Evolutionary conservation across 2,888 invertebrate species (phyloP).

Genomic region (Apotomis turbidana): DNA sequence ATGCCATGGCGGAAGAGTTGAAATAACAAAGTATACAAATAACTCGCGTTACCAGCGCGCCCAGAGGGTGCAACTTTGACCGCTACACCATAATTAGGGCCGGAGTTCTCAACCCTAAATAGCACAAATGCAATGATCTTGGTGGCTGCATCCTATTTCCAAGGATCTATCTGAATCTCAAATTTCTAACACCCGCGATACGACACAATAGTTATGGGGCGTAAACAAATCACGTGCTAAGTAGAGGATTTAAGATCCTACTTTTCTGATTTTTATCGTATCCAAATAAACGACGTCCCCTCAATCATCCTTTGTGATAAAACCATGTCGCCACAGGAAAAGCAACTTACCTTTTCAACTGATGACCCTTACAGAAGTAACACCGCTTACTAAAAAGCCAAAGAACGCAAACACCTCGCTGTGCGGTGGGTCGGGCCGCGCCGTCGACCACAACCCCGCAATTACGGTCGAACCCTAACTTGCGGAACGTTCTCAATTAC

Average conservation of each 20-base stretch:
- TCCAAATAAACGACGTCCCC: too few relatives aligned
- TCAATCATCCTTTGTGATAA: background rate
- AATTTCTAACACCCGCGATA: too few relatives aligned
- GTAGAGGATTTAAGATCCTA: too few relatives aligned
- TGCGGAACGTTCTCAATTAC: slow-evolving; percentile 40
- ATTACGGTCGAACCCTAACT: slow-evolving; percentile 40
- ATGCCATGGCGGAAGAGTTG: too few relatives aligned
- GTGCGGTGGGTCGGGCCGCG: slow-evolving; percentile 27
- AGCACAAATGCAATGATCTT: background rate
- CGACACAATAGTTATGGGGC: too few relatives aligned
- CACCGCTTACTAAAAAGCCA: slow-evolving; percentile 5
- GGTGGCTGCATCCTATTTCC: background rate
- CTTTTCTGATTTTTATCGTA: too few relatives aligned
- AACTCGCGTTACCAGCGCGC: background rate
- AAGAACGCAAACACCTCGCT: slow-evolving; percentile 24
- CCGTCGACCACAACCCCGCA: slow-evolving; percentile 43
- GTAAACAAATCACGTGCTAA: too few relatives aligned
- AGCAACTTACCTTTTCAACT: background rate
- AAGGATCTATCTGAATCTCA: too few relatives aligned
- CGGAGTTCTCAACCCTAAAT: background rate
- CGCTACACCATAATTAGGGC: background rate
- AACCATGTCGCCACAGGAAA: too few relatives aligned
- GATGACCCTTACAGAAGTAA: background rate
- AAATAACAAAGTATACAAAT: background rate
- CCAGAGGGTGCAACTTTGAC: background rate